These are phyloP conservation scores for Tachycineta bicolor DNA, from an alignment of 2,113 vertebrate species.

Conservation along the genomic window DNA sequence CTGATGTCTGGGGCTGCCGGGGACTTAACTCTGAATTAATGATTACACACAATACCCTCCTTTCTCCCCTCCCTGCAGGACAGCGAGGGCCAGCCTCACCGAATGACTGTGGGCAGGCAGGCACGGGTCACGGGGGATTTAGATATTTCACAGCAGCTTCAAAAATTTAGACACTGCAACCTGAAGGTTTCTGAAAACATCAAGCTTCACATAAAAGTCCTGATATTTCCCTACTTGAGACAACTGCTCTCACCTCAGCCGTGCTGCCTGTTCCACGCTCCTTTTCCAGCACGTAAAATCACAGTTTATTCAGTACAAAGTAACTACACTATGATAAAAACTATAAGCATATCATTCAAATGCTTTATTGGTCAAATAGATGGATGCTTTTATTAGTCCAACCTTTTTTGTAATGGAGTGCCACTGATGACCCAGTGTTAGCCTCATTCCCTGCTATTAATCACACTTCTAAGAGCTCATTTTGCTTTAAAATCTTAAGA, in stretches of 20 bases:
- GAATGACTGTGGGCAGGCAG: slow-evolving; percentile 29
- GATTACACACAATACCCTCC: slow-evolving; percentile 63
- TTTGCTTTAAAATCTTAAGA: slow-evolving; percentile 86
- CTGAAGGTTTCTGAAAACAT: slow-evolving; percentile 52
- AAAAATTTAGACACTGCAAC: slow-evolving; percentile 39
- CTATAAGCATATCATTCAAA: slow-evolving; percentile 78
- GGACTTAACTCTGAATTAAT: slow-evolving; percentile 66
- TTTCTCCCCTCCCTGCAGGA: slow-evolving; percentile 62
- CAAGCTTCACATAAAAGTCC: slow-evolving; percentile 2
- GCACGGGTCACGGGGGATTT: slow-evolving; percentile 38
- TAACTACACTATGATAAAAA: slow-evolving; percentile 71
- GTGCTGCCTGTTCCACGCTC: slow-evolving; percentile 14
- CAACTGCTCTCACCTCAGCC: slow-evolving; percentile 12
- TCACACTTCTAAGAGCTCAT: slow-evolving; percentile 83
- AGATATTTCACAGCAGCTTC: slow-evolving; percentile 54
- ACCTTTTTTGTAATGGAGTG: slow-evolving; percentile 83
- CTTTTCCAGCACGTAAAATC: slow-evolving; percentile 68
- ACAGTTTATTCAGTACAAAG: slow-evolving; percentile 75
- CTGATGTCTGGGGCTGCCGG: slow-evolving; percentile 54
- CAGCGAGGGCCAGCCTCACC: slow-evolving; percentile 51
- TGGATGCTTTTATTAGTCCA: slow-evolving; percentile 83
- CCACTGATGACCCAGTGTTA: slow-evolving; percentile 81
- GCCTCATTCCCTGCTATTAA: slow-evolving; percentile 82
- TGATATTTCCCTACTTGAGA: slow-evolving; percentile 11
- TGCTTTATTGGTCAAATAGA: slow-evolving; percentile 83